Percentiles rank a stretch among this genome's conserved stretches.
Conservation (phyloP, 2,888 invertebrate genomes). For the Geotrupes spiniger region DNA sequence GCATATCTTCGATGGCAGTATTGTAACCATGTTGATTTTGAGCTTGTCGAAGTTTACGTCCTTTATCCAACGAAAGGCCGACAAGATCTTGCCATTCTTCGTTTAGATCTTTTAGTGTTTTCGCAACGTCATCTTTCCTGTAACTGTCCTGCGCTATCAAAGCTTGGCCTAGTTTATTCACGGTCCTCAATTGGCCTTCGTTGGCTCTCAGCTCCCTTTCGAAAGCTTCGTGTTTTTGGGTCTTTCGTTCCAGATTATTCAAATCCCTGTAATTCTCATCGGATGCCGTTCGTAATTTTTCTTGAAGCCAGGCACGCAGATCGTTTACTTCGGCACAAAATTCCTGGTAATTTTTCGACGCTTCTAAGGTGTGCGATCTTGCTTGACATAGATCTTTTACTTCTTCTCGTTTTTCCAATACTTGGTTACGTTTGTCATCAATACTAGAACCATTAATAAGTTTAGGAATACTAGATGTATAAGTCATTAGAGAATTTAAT, state of each 20-base stretch:
- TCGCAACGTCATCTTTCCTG: conserved; percentile 66
- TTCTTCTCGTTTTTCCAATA: conserved; percentile 68
- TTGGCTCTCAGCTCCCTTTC: conserved; percentile 93
- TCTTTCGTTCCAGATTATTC: conserved; percentile 83
- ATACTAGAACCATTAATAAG: conserved; percentile 53
- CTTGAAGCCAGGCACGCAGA: conserved; percentile 83
- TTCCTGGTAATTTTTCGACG: conserved; percentile 86
- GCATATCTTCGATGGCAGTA: conserved; percentile 85
- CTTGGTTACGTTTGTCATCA: conserved; percentile 69
- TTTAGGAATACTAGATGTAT: too few species aligned
- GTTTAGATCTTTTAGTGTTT: conserved; percentile 68
- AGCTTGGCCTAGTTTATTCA: conserved; percentile 77
- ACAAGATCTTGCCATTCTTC: conserved; percentile 74
- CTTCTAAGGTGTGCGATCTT: conserved; percentile 72
- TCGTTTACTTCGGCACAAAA: conserved; percentile 92
- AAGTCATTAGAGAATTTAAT: too few species aligned
- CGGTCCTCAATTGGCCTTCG: conserved; percentile 83
- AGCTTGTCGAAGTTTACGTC: conserved; percentile 79
- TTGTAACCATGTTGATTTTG: conserved; percentile 76
- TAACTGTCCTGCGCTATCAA: conserved; percentile 71
- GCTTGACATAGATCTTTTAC: conserved; percentile 74
- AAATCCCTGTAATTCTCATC: conserved; percentile 92
- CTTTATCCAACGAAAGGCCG: conserved; percentile 61
- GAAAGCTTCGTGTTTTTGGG: conserved; percentile 96
- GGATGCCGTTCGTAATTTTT: conserved; percentile 86